A percentile compares a stretch with the other conserved stretches of the same genome.
Conservation (phyloP, 1,140 invertebrate genomes). For the Hesperophylax magnus region DNA sequence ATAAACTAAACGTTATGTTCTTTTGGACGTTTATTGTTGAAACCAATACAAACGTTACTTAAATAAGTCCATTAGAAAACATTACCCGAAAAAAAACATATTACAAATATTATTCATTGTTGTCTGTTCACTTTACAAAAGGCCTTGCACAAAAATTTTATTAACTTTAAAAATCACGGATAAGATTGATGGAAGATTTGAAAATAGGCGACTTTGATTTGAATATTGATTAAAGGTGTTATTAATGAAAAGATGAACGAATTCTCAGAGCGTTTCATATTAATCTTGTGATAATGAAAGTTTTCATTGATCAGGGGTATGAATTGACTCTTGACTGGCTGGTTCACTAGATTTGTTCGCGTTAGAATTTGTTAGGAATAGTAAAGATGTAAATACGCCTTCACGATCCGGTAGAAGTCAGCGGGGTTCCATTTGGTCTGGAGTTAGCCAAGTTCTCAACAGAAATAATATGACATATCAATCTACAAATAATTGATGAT, state of each 20-base stretch:
- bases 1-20: too few species aligned
- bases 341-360: background rate
- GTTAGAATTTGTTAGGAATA: background rate
- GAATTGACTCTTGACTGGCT: background rate
- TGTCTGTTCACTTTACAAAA: too few species aligned
- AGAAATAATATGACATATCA: slow-evolving; percentile 34
- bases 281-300: background rate
- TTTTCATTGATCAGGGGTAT: background rate
- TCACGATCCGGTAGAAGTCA: background rate
- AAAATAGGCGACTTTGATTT: too few species aligned
- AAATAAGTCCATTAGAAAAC: too few species aligned
- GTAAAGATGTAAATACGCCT: background rate
- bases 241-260: background rate
- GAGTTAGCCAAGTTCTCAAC: background rate
- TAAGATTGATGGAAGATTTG: too few species aligned
- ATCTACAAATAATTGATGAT: slow-evolving; percentile 21
- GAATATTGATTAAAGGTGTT: too few species aligned
- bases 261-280: background rate
- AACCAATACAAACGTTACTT: too few species aligned
- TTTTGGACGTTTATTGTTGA: too few species aligned
- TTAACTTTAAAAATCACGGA: too few species aligned
- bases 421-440: background rate
- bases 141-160: too few species aligned
- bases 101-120: too few species aligned
- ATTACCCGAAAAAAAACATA: too few species aligned